Evolutionary conservation across 2,888 invertebrate species (phyloP).

Genomic region (Epinotia bilunana): DNA sequence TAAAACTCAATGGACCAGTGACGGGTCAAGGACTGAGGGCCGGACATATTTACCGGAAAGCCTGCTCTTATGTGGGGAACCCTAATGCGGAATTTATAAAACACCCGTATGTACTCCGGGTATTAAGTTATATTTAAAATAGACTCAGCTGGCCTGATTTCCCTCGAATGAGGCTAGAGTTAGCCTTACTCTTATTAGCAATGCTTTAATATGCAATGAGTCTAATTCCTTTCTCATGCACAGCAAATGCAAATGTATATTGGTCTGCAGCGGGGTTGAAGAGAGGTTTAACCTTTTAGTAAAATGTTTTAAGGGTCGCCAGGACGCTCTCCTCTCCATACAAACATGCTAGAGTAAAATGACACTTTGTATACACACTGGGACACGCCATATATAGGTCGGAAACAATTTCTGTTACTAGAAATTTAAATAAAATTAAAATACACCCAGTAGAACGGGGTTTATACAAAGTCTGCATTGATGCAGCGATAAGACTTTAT

Average conservation of each 20-base stretch:
- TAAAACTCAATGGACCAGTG: slow-evolving; percentile 24
- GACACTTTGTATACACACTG: too few species aligned
- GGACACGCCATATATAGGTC: too few species aligned
- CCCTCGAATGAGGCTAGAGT: neutral
- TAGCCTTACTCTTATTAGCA: too few species aligned
- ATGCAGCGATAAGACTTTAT: too few species aligned
- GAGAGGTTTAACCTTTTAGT: neutral
- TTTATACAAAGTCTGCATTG: too few species aligned
- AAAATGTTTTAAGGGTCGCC: neutral
- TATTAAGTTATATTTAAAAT: neutral
- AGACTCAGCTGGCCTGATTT: slow-evolving; percentile 2
- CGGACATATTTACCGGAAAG: neutral
- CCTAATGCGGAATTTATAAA: too few species aligned
- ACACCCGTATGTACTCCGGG: neutral
- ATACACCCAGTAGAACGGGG: too few species aligned
- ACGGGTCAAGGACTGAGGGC: slow-evolving; percentile 25
- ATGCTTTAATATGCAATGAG: neutral
- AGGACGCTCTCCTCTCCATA: too few species aligned
- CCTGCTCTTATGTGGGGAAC: neutral
- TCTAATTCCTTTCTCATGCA: neutral
- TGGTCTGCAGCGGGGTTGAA: neutral
- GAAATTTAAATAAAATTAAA: too few species aligned
- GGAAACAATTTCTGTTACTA: too few species aligned
- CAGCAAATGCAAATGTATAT: neutral
- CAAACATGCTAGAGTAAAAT: too few species aligned